A percentile compares a stretch with the other conserved stretches of the same genome.
Evolutionary conservation across 2,888 invertebrate genomes (phyloP).

Genomic region (Macroteleia sp.): DNA sequence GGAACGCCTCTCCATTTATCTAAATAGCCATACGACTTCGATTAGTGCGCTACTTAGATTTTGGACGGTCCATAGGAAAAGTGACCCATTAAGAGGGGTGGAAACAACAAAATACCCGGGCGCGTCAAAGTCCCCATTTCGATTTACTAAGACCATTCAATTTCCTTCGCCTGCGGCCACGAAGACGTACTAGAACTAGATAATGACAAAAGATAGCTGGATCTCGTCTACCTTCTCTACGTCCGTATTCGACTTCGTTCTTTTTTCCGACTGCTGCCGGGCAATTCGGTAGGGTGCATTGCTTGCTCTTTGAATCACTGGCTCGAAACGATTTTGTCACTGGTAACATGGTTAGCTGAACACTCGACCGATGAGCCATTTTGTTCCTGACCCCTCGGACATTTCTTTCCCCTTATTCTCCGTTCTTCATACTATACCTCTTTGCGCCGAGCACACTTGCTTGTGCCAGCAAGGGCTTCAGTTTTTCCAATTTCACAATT

Average conservation of each 20-base stretch:
- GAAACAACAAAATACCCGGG: slow-evolving; percentile 72
- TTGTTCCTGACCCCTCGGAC: slow-evolving; percentile 73
- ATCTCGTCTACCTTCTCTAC: not conserved
- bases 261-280: slow-evolving; percentile 23
- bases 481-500: slow-evolving; percentile 24
- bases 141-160: slow-evolving; percentile 79
- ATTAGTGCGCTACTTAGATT: slow-evolving; percentile 51
- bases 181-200: slow-evolving; percentile 58
- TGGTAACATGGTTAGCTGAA: slow-evolving; percentile 79
- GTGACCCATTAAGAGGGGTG: slow-evolving; percentile 56
- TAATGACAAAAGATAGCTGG: slow-evolving; percentile 67
- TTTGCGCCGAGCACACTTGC: slow-evolving; percentile 12
- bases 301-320: slow-evolving; percentile 51
- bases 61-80: slow-evolving; percentile 40
- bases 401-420: slow-evolving; percentile 43
- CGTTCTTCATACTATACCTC: slow-evolving; percentile 8
- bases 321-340: slow-evolving; percentile 74
- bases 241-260: no score
- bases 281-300: slow-evolving; percentile 56
- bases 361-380: slow-evolving; percentile 81
- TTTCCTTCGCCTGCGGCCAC: slow-evolving; percentile 75
- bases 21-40: slow-evolving; percentile 45
- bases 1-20: slow-evolving; percentile 57
- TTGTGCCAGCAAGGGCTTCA: not conserved
- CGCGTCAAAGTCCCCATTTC: slow-evolving; percentile 78